Percentiles rank a stretch among this genome's conserved stretches.
phyloP scores from a whole-genome alignment of 2,797 vertebrate species.

The Tympanoctomys barrerae region DNA sequence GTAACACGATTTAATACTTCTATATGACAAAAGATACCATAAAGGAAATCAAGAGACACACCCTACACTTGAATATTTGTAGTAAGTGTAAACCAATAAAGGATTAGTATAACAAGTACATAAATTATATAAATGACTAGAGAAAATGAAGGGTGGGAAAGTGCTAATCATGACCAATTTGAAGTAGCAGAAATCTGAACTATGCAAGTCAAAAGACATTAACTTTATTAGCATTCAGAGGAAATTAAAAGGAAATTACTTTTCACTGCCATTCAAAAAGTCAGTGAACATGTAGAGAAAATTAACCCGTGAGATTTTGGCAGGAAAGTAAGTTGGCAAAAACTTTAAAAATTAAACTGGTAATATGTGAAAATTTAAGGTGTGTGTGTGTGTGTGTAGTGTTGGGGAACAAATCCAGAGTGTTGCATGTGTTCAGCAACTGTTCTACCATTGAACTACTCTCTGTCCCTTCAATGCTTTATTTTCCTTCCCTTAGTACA shows the following conservation, averaged over 20 bases:
- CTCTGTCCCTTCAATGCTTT: background rate
- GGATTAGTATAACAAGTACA: background rate
- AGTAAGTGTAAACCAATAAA: background rate
- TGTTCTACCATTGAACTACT: background rate
- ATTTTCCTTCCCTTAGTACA: background rate
- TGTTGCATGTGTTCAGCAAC: too few relatives aligned
- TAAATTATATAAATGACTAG: background rate
- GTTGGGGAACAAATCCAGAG: background rate
- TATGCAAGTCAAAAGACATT: background rate
- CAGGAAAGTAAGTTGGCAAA: background rate
- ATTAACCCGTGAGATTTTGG: background rate
- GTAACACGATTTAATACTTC: constrained; percentile 2
- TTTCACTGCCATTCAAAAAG: background rate
- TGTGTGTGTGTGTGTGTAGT: background rate
- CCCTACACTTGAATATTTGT: background rate
- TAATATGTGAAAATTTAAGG: background rate
- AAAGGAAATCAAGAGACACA: background rate
- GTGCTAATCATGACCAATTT: background rate
- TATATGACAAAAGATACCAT: background rate
- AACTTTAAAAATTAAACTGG: constrained; percentile 14
- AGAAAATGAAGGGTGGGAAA: constrained; percentile 36
- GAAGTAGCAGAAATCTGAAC: background rate
- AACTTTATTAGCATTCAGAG: background rate
- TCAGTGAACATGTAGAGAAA: constrained; percentile 6
- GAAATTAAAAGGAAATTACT: constrained; percentile 1